These are phyloP conservation scores for Teleiodes luculella DNA, from an alignment of 2,888 invertebrate species.

Conservation along the genomic window DNA sequence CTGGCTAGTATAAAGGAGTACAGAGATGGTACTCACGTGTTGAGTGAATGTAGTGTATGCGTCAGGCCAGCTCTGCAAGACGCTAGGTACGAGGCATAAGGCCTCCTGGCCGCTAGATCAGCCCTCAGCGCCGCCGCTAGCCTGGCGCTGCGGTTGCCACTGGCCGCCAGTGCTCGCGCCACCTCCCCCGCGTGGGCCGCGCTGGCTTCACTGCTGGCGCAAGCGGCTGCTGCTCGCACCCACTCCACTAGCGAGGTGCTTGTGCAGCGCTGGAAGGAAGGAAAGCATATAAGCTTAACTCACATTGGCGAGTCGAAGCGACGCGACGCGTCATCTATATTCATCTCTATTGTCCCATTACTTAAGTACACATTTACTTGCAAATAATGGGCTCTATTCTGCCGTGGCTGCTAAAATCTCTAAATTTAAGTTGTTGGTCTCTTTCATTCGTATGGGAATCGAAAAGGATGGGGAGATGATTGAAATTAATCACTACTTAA, in stretches of 20 bases:
- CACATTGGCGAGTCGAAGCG: too few relatives aligned
- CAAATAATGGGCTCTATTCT: too few relatives aligned
- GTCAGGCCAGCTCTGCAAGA: slow-evolving; percentile 54
- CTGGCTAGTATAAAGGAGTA: too few relatives aligned
- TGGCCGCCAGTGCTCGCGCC: slow-evolving; percentile 28
- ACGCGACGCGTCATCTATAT: too few relatives aligned
- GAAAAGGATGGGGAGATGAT: too few relatives aligned
- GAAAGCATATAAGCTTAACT: too few relatives aligned
- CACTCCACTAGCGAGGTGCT: slow-evolving; percentile 59
- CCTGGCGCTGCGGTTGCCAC: slow-evolving; percentile 34
- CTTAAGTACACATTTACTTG: too few relatives aligned
- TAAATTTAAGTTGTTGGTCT: too few relatives aligned
- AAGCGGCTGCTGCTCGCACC: slow-evolving; percentile 52
- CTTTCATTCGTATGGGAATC: too few relatives aligned
- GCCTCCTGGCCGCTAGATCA: slow-evolving; percentile 63
- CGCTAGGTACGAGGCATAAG: slow-evolving; percentile 65
- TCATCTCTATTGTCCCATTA: too few relatives aligned
- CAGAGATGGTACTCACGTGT: slow-evolving; percentile 43
- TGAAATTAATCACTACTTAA: too few relatives aligned
- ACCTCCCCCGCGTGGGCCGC: slow-evolving; percentile 31
- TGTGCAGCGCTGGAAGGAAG: slow-evolving; percentile 47
- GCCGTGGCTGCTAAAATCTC: too few relatives aligned
- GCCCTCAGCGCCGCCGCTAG: slow-evolving; percentile 60
- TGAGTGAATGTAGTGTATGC: slow-evolving; percentile 46
- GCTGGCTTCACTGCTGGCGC: slow-evolving; percentile 34